Percentiles rank a stretch among this genome's conserved stretches.
phyloP scores from a whole-genome alignment of 1,140 invertebrate species.

The Eumaeus atala region DNA sequence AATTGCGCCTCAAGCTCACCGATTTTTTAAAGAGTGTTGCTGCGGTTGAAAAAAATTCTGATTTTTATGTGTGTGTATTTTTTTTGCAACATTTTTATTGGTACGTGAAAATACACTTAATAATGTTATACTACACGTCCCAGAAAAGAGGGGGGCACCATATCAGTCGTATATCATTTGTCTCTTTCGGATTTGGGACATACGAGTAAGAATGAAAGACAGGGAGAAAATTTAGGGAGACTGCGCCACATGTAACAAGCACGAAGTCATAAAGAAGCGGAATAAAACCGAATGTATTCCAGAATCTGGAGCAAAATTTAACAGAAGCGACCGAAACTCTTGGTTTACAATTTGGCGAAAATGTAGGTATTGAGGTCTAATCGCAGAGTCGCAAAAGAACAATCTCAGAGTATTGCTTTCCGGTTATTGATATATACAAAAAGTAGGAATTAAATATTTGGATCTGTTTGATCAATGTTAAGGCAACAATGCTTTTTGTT shows the following conservation, averaged over 20 bases:
- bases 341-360: constrained; percentile 37
- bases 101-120: constrained; percentile 40
- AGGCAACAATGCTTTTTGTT: constrained; percentile 20
- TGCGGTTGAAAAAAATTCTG: constrained; percentile 27
- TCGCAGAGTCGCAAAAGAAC: too few species aligned
- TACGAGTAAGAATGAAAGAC: too few species aligned
- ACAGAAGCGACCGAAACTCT: constrained; percentile 32
- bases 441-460: constrained; percentile 27
- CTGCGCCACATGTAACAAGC: too few species aligned
- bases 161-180: too few species aligned
- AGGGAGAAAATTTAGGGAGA: too few species aligned
- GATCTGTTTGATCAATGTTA: constrained; percentile 17
- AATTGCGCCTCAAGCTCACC: constrained; percentile 31
- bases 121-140: constrained; percentile 41
- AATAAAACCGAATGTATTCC: constrained; percentile 22
- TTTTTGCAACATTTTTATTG: constrained; percentile 31
- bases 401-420: constrained; percentile 33
- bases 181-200: too few species aligned
- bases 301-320: constrained; percentile 19
- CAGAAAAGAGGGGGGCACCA: too few species aligned
- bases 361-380: constrained; percentile 41
- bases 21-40: constrained; percentile 33
- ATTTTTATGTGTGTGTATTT: too few species aligned
- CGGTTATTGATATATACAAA: constrained; percentile 37
- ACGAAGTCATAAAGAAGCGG: constrained; percentile 30